Evolutionary conservation across 2,888 invertebrate genomes (phyloP), one percentile per base, ranked within the genome.

Genomic region (Pheosia tremula): DNA sequence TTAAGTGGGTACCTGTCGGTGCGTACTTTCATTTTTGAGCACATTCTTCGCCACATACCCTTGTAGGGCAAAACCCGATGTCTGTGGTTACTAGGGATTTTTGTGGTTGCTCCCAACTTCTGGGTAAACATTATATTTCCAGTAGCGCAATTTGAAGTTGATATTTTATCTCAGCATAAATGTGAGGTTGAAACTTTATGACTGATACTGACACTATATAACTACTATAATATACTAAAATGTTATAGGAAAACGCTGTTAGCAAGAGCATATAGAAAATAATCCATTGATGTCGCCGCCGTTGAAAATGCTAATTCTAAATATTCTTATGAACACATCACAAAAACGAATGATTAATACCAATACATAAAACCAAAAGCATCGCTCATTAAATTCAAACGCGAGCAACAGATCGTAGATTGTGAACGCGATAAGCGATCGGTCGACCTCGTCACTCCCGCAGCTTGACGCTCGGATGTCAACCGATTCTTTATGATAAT

Each of bases 401-500:
- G 45, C 36, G 6, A 56, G 43, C 56, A 67, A 69, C 66, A 62
- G 64, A 63, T 66, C 55, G 53, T 60, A 64, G 74, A 75, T 75
- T 68, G 61, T 60, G 39, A 39, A n/a, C 45, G 56, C 66, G 75
- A 76, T 76, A 75, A 56, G 61, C 49, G 59, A 61, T 54, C 64
- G 61, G 36, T n/a, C 66, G 81, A 80, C 84, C 84, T 84, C 80
- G 83, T 69, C 71, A 69, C 59, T 63, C 57, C 61, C 63, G 57
- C 43, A 36, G 54, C 56, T 58, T 80, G 87, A 84, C 86, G 84
- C 80, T 77, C 80, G 77, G 89, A 87, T 91, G 91, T 88, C 88
- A 88, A 85, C 87, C 80, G 83, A 87, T 84, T 82, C 81, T 85
- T 84, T 84, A 86, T 84, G 82, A 87, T 86, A 85, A 87, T 88